These are phyloP conservation scores for Fulica atra DNA, from an alignment of 2,113 vertebrate genomes.

Conservation along the genomic window DNA sequence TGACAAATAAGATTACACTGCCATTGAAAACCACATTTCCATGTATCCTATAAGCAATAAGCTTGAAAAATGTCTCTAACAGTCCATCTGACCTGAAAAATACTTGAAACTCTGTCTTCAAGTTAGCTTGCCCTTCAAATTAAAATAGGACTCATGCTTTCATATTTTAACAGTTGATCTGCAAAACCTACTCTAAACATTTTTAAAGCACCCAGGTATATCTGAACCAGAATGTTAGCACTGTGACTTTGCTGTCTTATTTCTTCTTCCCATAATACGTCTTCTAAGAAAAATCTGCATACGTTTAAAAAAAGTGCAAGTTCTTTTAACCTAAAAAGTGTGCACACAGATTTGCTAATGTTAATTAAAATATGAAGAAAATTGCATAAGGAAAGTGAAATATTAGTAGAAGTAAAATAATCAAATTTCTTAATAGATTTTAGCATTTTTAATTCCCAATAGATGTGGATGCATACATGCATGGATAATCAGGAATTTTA, in stretches of 20 bases:
- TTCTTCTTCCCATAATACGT: background rate
- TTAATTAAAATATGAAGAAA: background rate
- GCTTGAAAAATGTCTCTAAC: background rate
- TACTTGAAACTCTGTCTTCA: background rate
- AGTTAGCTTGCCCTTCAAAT: background rate
- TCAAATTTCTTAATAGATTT: background rate
- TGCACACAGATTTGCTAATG: background rate
- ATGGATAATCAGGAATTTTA: background rate
- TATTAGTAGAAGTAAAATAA: background rate
- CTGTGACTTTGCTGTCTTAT: background rate
- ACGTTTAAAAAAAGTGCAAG: background rate
- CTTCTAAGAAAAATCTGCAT: background rate
- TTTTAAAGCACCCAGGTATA: background rate
- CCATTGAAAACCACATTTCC: background rate
- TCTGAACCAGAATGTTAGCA: background rate
- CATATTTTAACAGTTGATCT: background rate
- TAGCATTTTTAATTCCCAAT: background rate
- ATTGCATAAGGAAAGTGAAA: background rate
- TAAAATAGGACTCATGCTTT: background rate
- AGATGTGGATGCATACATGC: rapidly evolving
- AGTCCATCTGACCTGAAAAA: background rate
- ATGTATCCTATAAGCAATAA: background rate
- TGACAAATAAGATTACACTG: background rate
- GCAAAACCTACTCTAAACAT: background rate
- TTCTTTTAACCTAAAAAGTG: background rate